A percentile compares a stretch with the other conserved stretches of the same genome.
phyloP scores from a whole-genome alignment of 2,797 vertebrate species.

The Luscinia luscinia region DNA sequence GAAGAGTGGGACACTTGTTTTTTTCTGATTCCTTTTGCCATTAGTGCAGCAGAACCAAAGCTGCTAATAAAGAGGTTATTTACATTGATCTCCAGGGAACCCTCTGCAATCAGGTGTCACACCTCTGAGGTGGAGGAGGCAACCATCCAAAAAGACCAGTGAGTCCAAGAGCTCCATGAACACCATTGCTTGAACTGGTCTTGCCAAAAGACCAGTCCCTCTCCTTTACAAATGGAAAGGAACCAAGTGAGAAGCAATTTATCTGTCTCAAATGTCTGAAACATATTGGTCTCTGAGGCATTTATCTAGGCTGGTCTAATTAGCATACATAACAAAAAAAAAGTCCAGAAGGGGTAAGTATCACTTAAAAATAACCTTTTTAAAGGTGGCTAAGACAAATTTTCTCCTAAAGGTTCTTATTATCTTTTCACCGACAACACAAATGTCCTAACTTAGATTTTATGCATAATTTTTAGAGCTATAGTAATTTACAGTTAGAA shows the following conservation, averaged over 20 bases:
- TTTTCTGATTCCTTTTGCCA: not conserved
- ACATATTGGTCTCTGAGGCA: not conserved
- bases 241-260: not conserved
- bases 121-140: rapidly evolving
- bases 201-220: not conserved
- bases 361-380: not conserved
- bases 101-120: not conserved
- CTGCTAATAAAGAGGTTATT: not conserved
- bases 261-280: not conserved
- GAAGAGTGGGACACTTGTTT: not conserved
- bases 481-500: not conserved
- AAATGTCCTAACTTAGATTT: not conserved
- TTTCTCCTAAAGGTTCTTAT: not conserved
- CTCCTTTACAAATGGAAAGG: not conserved
- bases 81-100: not conserved
- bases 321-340: not conserved
- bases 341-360: not conserved
- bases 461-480: not conserved
- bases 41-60: not conserved
- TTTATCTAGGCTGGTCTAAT: not conserved
- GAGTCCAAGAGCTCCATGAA: not conserved
- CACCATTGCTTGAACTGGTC: no score
- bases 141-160: not conserved
- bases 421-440: not conserved
- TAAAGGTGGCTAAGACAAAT: not conserved